Conservation (phyloP, 2,113 vertebrate genomes). For the Hippocampus comes region DNA sequence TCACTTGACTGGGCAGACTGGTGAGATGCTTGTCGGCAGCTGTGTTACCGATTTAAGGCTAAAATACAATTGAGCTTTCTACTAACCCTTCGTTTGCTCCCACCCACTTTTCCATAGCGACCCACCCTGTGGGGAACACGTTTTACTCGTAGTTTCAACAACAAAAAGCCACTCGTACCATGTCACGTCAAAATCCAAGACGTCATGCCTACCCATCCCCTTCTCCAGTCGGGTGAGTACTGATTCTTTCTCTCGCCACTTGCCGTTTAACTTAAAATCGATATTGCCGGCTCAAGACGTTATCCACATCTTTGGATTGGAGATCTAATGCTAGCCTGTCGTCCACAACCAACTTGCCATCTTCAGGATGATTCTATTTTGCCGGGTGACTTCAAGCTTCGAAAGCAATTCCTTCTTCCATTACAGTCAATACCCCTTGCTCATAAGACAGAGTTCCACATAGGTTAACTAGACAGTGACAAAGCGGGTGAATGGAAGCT, state of each 20-base stretch:
- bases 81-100: constrained; percentile 49
- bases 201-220: constrained; percentile 42
- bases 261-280: constrained; percentile 53
- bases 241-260: constrained; percentile 22
- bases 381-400: constrained; percentile 37
- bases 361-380: constrained; percentile 17
- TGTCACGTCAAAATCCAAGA: constrained; percentile 28
- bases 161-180: constrained; percentile 27
- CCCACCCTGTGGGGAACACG: constrained; percentile 28
- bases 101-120: constrained; percentile 37
- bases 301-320: constrained; percentile 27
- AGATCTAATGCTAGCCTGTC: constrained; percentile 17
- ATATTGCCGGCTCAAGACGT: background rate
- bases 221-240: background rate
- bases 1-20: constrained; percentile 45
- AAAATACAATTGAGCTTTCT: constrained; percentile 18
- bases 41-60: constrained; percentile 20
- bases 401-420: background rate
- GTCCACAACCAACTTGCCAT: constrained; percentile 38
- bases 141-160: constrained; percentile 18
- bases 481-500: background rate
- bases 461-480: background rate
- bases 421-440: constrained; percentile 1
- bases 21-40: constrained; percentile 20
- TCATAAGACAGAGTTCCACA: background rate